Evolutionary conservation across 2,797 vertebrate genomes (phyloP).

Genomic region (Jordanella pulchra): DNA sequence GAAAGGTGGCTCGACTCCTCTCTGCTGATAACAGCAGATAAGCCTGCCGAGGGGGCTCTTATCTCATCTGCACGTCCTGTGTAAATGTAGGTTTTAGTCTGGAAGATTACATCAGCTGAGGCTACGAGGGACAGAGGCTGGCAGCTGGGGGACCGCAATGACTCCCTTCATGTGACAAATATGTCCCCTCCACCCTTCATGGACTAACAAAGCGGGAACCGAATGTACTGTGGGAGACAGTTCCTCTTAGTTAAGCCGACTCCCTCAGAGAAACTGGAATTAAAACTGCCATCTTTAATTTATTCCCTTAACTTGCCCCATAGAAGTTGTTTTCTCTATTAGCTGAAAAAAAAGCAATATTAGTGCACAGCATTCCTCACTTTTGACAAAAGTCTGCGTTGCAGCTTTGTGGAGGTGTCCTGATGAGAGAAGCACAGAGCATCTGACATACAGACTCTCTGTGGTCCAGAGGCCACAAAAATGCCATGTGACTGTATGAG

Average conservation of each 20-base stretch:
- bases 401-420: conserved; percentile 47
- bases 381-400: conserved; percentile 62
- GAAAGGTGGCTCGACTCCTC: conserved; percentile 68
- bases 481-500: conserved; percentile 63
- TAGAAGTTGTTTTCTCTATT: conserved; percentile 70
- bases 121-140: conserved; percentile 75
- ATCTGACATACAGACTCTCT: conserved; percentile 45
- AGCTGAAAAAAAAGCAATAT: conserved; percentile 62
- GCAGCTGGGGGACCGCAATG: conserved; percentile 62
- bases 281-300: conserved; percentile 73
- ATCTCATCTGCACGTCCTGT: conserved; percentile 77
- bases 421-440: conserved; percentile 31
- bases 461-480: conserved; percentile 54
- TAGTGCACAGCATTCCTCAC: conserved; percentile 66
- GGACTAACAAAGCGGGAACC: conserved; percentile 57
- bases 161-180: conserved; percentile 75
- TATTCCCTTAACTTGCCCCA: conserved; percentile 45
- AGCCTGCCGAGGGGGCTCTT: conserved; percentile 74
- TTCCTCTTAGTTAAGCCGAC: conserved; percentile 62
- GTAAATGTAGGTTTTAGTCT: conserved; percentile 81
- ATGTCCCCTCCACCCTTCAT: conserved; percentile 61
- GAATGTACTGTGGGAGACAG: conserved; percentile 51
- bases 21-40: conserved; percentile 81
- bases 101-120: conserved; percentile 79
- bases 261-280: conserved; percentile 64